Conservation (phyloP, 2,888 invertebrate species). For the Drosophila macrothrix region DNA sequence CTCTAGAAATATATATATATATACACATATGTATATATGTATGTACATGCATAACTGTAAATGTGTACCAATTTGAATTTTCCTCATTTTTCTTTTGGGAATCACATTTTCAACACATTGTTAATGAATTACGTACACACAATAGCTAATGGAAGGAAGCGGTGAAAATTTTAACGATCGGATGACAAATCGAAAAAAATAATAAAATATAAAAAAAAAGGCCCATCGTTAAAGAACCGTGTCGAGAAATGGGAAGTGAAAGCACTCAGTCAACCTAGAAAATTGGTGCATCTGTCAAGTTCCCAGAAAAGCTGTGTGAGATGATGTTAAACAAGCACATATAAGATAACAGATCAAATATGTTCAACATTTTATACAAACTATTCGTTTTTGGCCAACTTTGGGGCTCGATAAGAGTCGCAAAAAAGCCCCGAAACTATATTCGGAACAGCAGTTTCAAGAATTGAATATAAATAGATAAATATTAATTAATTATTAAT, state of each 20-base stretch:
- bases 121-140: constrained; percentile 45
- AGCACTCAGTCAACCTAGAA: constrained; percentile 21
- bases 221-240: background rate
- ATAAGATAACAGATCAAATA: constrained; percentile 42
- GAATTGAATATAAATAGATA: background rate
- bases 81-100: constrained; percentile 21
- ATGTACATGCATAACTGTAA: constrained; percentile 45
- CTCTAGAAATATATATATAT: background rate
- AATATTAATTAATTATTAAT: background rate
- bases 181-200: constrained; percentile 30
- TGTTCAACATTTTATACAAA: constrained; percentile 21
- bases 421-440: background rate
- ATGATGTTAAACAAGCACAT: constrained; percentile 35
- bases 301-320: constrained; percentile 28
- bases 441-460: background rate
- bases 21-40: background rate
- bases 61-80: constrained; percentile 61
- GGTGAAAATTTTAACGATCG: constrained; percentile 12
- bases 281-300: constrained; percentile 12
- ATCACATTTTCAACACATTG: constrained; percentile 70
- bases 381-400: constrained; percentile 22
- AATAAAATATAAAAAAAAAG: background rate
- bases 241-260: constrained; percentile 7
- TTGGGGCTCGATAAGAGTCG: constrained; percentile 32
- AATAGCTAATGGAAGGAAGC: constrained; percentile 20